Evolutionary conservation across 1,140 invertebrate species (phyloP).

Genomic region (Euwallacea similis): DNA sequence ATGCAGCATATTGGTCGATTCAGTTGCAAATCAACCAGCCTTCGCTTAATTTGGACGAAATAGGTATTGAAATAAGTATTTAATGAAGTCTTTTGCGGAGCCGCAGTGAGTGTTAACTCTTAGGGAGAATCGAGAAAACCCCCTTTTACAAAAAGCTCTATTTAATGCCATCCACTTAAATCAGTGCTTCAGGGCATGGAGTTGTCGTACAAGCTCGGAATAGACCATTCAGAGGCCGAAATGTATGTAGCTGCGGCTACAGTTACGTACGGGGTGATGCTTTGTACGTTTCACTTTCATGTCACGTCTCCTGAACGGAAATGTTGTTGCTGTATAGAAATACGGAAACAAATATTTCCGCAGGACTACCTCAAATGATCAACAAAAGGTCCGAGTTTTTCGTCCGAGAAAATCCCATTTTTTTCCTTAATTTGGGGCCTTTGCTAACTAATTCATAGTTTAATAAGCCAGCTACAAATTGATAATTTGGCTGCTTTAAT

Average conservation of each 20-base stretch:
- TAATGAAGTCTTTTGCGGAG: too few relatives aligned
- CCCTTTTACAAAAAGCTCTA: not conserved
- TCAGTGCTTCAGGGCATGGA: not conserved
- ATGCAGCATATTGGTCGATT: too few relatives aligned
- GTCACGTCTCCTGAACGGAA: slow-evolving; percentile 2
- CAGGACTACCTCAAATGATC: not conserved
- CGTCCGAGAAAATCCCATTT: not conserved
- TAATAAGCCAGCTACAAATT: not conserved
- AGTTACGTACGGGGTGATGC: slow-evolving; percentile 6
- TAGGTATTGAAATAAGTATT: too few relatives aligned
- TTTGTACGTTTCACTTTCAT: slow-evolving; percentile 7
- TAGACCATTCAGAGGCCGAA: slow-evolving; percentile 5
- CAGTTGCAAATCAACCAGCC: too few relatives aligned
- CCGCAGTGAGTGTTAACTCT: too few relatives aligned
- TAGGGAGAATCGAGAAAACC: too few relatives aligned
- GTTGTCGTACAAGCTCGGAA: slow-evolving; percentile 5
- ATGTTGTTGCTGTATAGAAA: not conserved
- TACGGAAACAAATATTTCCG: not conserved
- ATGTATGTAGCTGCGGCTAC: slow-evolving; percentile 7
- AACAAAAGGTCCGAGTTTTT: not conserved
- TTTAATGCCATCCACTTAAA: slow-evolving; percentile 5
- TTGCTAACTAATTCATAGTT: too few relatives aligned
- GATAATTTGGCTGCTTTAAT: slow-evolving; percentile 8
- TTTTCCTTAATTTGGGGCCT: too few relatives aligned
- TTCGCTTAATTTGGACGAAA: too few relatives aligned